phyloP scores from a whole-genome alignment of 2,888 invertebrate genomes.

The Agonopterix subpropinquella region DNA sequence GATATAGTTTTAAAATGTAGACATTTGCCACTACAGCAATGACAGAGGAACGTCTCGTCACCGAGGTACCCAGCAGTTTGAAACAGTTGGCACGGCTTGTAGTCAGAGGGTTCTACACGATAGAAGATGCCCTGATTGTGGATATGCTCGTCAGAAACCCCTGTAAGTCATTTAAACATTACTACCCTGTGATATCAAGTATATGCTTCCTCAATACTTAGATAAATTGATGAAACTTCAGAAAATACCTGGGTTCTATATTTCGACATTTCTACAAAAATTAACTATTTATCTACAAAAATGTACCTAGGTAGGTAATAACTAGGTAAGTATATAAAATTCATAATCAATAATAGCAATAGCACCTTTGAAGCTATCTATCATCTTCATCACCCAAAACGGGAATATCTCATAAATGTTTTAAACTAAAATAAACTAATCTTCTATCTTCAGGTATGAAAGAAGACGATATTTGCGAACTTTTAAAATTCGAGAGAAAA shows the following conservation, averaged over 20 bases:
- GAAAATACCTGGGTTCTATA: not conserved
- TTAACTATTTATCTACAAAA: too few relatives aligned
- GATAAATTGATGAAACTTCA: too few relatives aligned
- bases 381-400: too few relatives aligned
- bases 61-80: conserved; percentile 94
- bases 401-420: too few relatives aligned
- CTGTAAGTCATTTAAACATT: conserved; percentile 74
- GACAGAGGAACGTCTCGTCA: conserved; percentile 85
- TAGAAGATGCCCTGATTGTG: conserved; percentile 95
- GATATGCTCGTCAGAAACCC: conserved; percentile 97
- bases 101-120: conserved; percentile 93
- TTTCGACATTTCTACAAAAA: too few relatives aligned
- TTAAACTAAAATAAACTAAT: too few relatives aligned
- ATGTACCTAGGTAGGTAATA: too few relatives aligned
- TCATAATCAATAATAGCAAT: too few relatives aligned
- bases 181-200: not conserved
- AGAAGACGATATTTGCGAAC: conserved; percentile 92
- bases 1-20: too few relatives aligned
- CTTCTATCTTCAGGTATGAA: conserved; percentile 80
- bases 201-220: too few relatives aligned
- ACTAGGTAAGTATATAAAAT: too few relatives aligned
- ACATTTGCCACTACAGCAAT: conserved; percentile 42
- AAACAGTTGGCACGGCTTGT: conserved; percentile 94
- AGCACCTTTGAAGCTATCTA: too few relatives aligned
- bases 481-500: conserved; percentile 95